Base-by-base conservation (phyloP, 2,888 invertebrate genomes). In the Drosophila suboccidentalis region DNA sequence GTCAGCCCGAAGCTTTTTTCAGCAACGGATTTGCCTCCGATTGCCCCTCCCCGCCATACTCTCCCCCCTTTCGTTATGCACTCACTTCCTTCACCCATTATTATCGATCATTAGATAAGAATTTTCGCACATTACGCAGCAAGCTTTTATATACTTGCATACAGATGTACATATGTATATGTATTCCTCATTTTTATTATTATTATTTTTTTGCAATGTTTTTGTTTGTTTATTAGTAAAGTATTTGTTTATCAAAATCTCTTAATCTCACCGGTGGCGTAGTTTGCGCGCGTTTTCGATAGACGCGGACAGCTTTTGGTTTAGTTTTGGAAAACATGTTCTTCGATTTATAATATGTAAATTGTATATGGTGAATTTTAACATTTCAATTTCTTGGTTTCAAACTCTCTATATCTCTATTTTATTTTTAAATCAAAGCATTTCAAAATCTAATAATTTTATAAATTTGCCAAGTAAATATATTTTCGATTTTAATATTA, bases 51-150 rank as follows among this genome's bases (percentile, higher is more conserved):
- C 3, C 10, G 19, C 19, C 36, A 36, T 1, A 6, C 3, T 5
- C 17, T 4, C 19, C 39, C 11, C 36, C 3, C 36, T 11, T 9
- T 36, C 19, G 26, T 17, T 68, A 81, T 77, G 79, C 83, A 83
- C 75, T 78, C 83, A 78, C 75, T 78, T 73, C 75, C 71, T 71
- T 51, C 62, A 46, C 58, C 53, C 32, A 51, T 51, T 55, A 87
- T 86, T 86, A 84, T 84, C 87, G 83, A 83, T 83, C 84, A 67
- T 69, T 71, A 74, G 84, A 87, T 87, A 82, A 82, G 82, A 62
- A 71, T 41, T 71, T 65, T 78, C 79, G 79, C 78, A 78, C 79
- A 63, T 71, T 17, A 62, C 11, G 53, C 29, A 53, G 69, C 43
- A 63, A 76, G 72, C 72, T 75, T 68, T 78, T 51, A 36, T 57